A percentile compares a stretch with the other conserved stretches of the same genome.
Conservation (phyloP, 2,113 vertebrate genomes). For the Epinephelus moara region DNA sequence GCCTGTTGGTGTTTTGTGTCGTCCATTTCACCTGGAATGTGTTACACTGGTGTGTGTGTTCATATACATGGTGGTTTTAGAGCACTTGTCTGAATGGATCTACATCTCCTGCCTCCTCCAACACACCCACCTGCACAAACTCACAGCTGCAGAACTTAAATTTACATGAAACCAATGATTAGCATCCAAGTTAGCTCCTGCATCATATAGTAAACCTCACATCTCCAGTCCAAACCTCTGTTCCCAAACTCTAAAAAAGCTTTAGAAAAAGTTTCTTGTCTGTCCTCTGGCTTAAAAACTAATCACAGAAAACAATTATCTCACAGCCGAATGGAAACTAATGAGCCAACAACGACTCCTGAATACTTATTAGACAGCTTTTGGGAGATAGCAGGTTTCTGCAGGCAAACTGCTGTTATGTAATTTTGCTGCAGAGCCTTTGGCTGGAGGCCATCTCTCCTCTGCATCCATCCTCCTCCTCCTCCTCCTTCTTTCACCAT, state of each 20-base stretch:
- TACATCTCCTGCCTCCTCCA: not conserved
- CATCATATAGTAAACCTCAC: not conserved
- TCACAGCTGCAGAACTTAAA: not conserved
- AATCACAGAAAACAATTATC: not conserved
- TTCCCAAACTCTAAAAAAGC: not conserved
- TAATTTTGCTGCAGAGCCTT: slow-evolving; percentile 78
- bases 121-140: not conserved
- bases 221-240: not conserved
- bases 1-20: slow-evolving; percentile 7
- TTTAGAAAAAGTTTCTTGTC: not conserved
- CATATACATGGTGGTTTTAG: not conserved
- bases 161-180: not conserved
- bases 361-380: slow-evolving; percentile 11
- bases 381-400: slow-evolving; percentile 53
- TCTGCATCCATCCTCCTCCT: slow-evolving; percentile 60
- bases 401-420: slow-evolving; percentile 72
- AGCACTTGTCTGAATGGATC: not conserved
- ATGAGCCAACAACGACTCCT: not conserved
- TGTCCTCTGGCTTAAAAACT: not conserved
- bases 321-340: slow-evolving; percentile 33
- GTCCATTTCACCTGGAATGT: not conserved
- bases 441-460: slow-evolving; percentile 78
- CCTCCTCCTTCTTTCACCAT: slow-evolving; percentile 11
- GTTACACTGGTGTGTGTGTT: not conserved
- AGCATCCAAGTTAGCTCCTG: not conserved